Evolutionary conservation across 2,888 invertebrate genomes (phyloP).

Genomic region (Dicyrtomina minuta): DNA sequence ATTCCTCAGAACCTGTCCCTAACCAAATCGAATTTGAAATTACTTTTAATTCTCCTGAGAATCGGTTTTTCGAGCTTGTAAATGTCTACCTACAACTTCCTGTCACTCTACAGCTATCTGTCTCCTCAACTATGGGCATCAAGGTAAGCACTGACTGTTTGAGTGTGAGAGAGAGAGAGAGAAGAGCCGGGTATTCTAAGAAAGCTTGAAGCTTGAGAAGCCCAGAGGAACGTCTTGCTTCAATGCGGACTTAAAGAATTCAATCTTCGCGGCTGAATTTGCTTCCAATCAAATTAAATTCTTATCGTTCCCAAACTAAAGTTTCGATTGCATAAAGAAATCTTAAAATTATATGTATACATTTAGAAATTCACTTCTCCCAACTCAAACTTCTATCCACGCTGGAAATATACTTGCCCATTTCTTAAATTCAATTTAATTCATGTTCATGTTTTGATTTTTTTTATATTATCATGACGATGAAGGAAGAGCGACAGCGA

Average conservation of each 20-base stretch:
- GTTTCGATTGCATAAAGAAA: background rate
- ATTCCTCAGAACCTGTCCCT: constrained; percentile 46
- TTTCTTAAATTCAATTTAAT: too few species aligned
- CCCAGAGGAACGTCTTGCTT: constrained; percentile 16
- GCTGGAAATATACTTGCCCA: background rate
- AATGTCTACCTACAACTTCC: constrained; percentile 38
- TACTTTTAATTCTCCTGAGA: constrained; percentile 51
- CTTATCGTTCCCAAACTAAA: background rate
- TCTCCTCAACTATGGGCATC: constrained; percentile 18
- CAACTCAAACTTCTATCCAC: background rate
- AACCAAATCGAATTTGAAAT: constrained; percentile 50
- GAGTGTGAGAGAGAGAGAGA: background rate
- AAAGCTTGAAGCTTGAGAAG: background rate
- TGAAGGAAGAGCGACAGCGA: too few species aligned
- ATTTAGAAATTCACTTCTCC: background rate
- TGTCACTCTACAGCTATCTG: constrained; percentile 25
- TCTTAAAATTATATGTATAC: constrained; percentile 1
- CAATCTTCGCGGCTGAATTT: constrained; percentile 18
- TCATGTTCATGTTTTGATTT: too few species aligned
- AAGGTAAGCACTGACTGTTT: constrained; percentile 15
- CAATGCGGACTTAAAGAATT: constrained; percentile 14
- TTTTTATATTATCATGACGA: too few species aligned
- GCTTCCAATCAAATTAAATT: constrained; percentile 9
- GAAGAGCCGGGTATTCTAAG: background rate
- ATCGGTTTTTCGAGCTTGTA: constrained; percentile 40